A percentile compares a stretch with the other conserved stretches of the same genome.
Conservation (phyloP, 2,797 vertebrate genomes). For the Tarsius wallacei region DNA sequence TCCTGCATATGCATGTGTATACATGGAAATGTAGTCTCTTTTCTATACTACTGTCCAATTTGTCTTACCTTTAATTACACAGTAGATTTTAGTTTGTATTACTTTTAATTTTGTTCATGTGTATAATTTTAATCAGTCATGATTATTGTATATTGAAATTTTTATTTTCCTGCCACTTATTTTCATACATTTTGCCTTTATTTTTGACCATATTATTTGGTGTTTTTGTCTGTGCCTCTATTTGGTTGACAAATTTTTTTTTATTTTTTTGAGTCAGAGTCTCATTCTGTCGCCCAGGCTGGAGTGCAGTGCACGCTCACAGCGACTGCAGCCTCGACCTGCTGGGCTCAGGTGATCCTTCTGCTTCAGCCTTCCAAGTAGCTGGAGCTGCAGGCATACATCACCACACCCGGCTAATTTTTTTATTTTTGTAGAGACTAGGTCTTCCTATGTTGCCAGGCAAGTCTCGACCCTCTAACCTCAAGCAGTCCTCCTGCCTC, state of each 20-base stretch:
- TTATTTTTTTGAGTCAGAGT: too few species aligned
- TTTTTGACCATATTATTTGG: not conserved
- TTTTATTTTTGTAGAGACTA: too few species aligned
- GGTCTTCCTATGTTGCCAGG: too few species aligned
- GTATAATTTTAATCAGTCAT: slow-evolving; percentile 58
- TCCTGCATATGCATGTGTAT: not conserved
- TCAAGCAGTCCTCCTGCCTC: too few species aligned
- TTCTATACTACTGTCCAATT: not conserved
- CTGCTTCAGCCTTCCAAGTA: too few species aligned
- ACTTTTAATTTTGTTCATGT: not conserved
- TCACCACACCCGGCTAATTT: too few species aligned
- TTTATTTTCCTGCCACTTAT: not conserved
- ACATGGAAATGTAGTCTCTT: not conserved
- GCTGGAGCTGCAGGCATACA: too few species aligned
- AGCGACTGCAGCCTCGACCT: too few species aligned
- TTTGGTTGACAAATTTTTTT: not conserved
- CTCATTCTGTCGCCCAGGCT: too few species aligned
- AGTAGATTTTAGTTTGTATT: slow-evolving; percentile 41
- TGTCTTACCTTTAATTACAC: not conserved
- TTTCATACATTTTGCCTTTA: not conserved
- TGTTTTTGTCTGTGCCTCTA: not conserved
- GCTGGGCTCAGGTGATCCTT: too few species aligned
- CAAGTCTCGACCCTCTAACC: too few species aligned
- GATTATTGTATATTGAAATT: not conserved
- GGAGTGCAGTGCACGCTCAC: too few species aligned